A percentile compares a stretch with the other conserved stretches of the same genome.
phyloP scores from a whole-genome alignment of 2,888 invertebrate species.

The Endotricha flammealis region DNA sequence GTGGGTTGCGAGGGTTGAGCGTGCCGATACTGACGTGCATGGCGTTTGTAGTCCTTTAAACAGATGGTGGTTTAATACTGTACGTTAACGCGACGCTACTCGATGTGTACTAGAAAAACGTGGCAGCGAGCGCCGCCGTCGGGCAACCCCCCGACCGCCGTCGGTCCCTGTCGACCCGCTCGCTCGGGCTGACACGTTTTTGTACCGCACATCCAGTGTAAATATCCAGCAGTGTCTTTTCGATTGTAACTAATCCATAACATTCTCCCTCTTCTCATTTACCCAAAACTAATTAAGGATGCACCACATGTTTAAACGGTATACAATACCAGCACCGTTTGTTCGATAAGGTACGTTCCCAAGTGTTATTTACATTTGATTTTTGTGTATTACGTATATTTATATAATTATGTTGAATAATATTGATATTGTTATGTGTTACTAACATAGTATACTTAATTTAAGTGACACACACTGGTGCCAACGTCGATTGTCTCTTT shows the following conservation, averaged over 20 bases:
- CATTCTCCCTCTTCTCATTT: slow-evolving; percentile 76
- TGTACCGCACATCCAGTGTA: slow-evolving; percentile 40
- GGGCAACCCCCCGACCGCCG: too few species aligned
- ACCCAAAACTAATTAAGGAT: slow-evolving; percentile 77
- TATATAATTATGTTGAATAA: slow-evolving; percentile 45
- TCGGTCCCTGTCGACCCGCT: slow-evolving; percentile 9
- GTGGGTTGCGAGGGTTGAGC: slow-evolving; percentile 44
- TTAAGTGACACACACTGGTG: slow-evolving; percentile 57
- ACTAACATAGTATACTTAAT: slow-evolving; percentile 43
- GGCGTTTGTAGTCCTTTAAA: slow-evolving; percentile 63
- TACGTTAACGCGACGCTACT: slow-evolving; percentile 38
- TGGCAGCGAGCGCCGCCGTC: slow-evolving; percentile 15
- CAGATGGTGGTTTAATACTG: slow-evolving; percentile 61
- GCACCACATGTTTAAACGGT: slow-evolving; percentile 74
- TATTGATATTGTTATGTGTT: slow-evolving; percentile 50
- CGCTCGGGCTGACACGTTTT: slow-evolving; percentile 37
- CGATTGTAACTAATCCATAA: slow-evolving; percentile 76
- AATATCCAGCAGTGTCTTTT: slow-evolving; percentile 42
- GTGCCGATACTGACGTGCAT: slow-evolving; percentile 62
- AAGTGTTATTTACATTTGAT: slow-evolving; percentile 61
- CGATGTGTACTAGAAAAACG: slow-evolving; percentile 49
- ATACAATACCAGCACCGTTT: slow-evolving; percentile 72
- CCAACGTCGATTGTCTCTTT: slow-evolving; percentile 37
- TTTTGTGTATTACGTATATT: slow-evolving; percentile 68
- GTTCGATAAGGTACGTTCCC: slow-evolving; percentile 73